Evolutionary conservation across 2,113 vertebrate genomes (phyloP).

Genomic region (Hydrochoerus hydrochaeris): DNA sequence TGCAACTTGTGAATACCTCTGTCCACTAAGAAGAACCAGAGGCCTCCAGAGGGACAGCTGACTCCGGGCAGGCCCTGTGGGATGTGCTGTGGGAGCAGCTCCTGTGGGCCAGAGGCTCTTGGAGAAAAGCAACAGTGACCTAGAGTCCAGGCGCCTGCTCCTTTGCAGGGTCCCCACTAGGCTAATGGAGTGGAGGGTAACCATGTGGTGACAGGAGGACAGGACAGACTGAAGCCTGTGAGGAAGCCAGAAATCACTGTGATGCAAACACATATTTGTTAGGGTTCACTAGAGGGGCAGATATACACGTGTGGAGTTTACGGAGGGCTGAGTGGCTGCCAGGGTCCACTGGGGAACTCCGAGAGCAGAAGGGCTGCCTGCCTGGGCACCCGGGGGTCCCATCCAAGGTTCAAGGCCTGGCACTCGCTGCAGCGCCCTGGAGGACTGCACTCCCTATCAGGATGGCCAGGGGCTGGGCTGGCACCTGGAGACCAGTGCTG

Average conservation of each 20-base stretch:
- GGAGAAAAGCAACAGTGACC: not conserved
- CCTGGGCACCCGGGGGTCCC: not conserved
- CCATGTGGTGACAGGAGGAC: not conserved
- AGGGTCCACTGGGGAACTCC: not conserved
- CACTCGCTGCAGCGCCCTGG: not conserved
- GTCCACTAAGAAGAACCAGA: not conserved
- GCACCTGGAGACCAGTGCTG: not conserved
- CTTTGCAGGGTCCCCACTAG: not conserved
- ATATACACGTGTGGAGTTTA: fast-evolving
- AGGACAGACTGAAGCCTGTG: not conserved
- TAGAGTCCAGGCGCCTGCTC: not conserved
- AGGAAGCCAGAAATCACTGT: not conserved
- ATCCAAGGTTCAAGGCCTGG: not conserved
- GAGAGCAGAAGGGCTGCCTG: not conserved
- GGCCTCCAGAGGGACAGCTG: not conserved
- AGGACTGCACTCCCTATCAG: not conserved
- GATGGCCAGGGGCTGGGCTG: not conserved
- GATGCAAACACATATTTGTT: not conserved
- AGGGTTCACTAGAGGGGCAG: not conserved
- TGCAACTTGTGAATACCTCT: not conserved
- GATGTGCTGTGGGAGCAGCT: not conserved
- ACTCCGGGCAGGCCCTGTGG: not conserved
- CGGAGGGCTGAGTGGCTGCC: not conserved
- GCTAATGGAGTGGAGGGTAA: not conserved
- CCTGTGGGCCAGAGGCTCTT: not conserved